These are phyloP conservation scores for Calvadosia cruxmelitensis DNA, from an alignment of 30 jellyfish, hydroid and myxozoan species.

Conservation along the genomic window DNA sequence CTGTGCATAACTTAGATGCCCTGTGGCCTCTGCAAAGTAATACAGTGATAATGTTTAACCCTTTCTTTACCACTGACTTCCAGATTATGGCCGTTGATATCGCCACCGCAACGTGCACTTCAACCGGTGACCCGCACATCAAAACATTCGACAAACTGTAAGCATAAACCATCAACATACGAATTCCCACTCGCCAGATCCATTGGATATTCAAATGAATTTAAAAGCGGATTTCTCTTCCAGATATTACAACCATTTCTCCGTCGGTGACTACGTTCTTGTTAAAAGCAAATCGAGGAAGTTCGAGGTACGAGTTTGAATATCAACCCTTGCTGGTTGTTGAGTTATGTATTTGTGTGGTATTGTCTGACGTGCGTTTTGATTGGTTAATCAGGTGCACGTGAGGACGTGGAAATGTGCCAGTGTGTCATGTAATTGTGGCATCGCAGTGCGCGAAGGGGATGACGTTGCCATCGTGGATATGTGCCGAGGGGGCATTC, in stretches of 20 bases:
- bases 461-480: slow-evolving; percentile 80
- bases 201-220: neutral
- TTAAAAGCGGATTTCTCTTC: neutral
- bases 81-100: slow-evolving; percentile 65
- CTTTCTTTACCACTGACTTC: no score
- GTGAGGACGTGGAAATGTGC: slow-evolving; percentile 78
- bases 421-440: slow-evolving; percentile 87
- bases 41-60: no score
- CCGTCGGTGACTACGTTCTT: slow-evolving; percentile 77
- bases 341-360: no score
- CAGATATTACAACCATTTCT: slow-evolving; percentile 54
- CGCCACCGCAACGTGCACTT: slow-evolving; percentile 62
- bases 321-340: no score
- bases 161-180: neutral
- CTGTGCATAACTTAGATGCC: no score
- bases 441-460: slow-evolving; percentile 87
- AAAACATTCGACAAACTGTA: slow-evolving; percentile 59
- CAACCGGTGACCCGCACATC: slow-evolving; percentile 89
- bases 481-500: slow-evolving; percentile 78
- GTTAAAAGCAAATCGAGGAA: slow-evolving; percentile 56
- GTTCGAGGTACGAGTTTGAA: slow-evolving; percentile 66
- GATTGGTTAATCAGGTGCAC: slow-evolving; percentile 58
- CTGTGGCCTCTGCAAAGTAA: no score
- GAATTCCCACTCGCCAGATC: neutral
- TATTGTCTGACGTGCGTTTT: no score